Evolutionary conservation across 2,888 invertebrate species (phyloP).

Genomic region (Drosophila stalkeri): DNA sequence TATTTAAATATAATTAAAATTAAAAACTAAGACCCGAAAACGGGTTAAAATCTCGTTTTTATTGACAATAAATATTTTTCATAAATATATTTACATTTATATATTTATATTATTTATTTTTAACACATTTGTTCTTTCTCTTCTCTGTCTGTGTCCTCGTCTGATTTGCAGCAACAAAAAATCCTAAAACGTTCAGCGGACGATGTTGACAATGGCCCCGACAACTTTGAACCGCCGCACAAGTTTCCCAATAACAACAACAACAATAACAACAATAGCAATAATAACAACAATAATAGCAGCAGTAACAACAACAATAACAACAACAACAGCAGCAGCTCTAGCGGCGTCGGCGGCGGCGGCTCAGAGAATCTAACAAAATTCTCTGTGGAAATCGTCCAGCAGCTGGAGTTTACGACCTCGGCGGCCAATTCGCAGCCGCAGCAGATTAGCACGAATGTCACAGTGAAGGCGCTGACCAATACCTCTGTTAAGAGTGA

Average conservation of each 20-base stretch:
- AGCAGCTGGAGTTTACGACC: conserved; percentile 95
- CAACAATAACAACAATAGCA: conserved; percentile 80
- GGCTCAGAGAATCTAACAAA: conserved; percentile 87
- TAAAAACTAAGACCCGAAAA: no score
- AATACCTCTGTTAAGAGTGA: conserved; percentile 87
- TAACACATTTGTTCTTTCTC: conserved; percentile 5
- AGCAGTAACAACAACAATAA: conserved; percentile 35
- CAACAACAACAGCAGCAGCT: conserved; percentile 60
- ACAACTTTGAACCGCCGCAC: conserved; percentile 89
- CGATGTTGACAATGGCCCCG: conserved; percentile 86
- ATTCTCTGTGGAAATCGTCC: conserved; percentile 96
- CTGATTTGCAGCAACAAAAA: conserved; percentile 91
- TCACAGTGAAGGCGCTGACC: conserved; percentile 93
- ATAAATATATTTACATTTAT: no score
- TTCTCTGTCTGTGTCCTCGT: conserved; percentile 26
- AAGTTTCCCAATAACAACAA: conserved; percentile 87
- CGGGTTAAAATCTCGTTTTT: no score
- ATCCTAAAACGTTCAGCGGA: conserved; percentile 91
- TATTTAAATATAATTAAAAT: no score
- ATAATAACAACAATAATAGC: conserved; percentile 53
- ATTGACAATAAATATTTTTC: neutral
- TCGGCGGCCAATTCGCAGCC: conserved; percentile 94
- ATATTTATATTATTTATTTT: conserved; percentile 10
- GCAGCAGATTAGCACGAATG: conserved; percentile 96
- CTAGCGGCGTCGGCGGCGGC: conserved; percentile 60